Percentiles rank a stretch among this genome's conserved stretches.
Evolutionary conservation across 2,113 vertebrate species (phyloP).

Genomic region (Columbina picui): DNA sequence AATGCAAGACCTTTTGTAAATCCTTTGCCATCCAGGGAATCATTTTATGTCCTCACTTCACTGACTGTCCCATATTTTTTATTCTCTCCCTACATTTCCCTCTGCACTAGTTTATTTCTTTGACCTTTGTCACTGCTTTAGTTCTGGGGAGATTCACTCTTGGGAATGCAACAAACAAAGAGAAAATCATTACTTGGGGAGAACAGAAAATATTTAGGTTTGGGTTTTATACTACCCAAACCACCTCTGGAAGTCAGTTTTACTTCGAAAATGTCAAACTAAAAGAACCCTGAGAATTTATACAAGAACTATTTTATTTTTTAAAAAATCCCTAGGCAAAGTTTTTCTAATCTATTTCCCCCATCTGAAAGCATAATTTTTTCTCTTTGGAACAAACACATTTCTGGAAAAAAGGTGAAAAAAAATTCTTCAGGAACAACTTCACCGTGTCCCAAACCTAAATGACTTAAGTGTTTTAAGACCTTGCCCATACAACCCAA

Average conservation of each 20-base stretch:
- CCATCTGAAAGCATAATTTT: not conserved
- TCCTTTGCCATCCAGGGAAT: not conserved
- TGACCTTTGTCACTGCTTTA: not conserved
- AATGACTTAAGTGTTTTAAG: not conserved
- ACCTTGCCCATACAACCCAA: not conserved
- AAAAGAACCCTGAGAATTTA: not conserved
- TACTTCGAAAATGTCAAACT: not conserved
- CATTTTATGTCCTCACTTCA: constrained; percentile 5
- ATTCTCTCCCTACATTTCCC: not conserved
- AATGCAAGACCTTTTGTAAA: not conserved
- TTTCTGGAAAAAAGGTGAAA: not conserved
- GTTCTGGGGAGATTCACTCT: constrained; percentile 11
- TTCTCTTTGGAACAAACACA: not conserved
- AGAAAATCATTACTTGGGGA: constrained; percentile 16
- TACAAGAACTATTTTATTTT: not conserved
- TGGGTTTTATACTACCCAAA: not conserved
- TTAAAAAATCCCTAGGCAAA: not conserved
- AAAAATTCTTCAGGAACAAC: not conserved
- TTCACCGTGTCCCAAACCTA: not conserved
- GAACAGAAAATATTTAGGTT: not conserved
- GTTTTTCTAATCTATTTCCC: not conserved
- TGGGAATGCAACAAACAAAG: not conserved
- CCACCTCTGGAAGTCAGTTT: not conserved
- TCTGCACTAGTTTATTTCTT: not conserved
- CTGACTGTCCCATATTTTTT: not conserved